Evolutionary conservation across 2,797 vertebrate species (phyloP), one percentile per base, ranked within the genome.

Genomic region (Chromobotia macracanthus): DNA sequence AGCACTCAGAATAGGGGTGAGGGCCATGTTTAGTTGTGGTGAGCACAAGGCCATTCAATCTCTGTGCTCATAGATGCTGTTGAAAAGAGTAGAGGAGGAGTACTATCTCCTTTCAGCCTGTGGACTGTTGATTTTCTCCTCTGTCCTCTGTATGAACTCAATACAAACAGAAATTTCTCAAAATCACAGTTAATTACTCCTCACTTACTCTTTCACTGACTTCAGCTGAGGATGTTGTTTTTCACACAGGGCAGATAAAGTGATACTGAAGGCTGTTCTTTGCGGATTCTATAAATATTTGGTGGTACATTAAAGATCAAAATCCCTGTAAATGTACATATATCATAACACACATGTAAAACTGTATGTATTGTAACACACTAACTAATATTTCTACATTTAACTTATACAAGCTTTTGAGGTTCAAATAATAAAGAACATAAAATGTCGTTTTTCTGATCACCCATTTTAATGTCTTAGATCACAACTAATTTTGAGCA

Each of bases 111-210:
- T 50, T 50, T 51, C 72, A 63, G 10, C 10, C 9, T 63, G 18
- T 53, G 23, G 1, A 61, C 10, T 28, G 44, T 2, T 50, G 12
- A 63, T 50, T 35, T 74, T 7, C 7, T 50, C 19, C 44, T 74
- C n/a, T 38, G 61, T 44, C 13, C 25, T 61, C 58, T 55, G 25
- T 48, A n/a, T 23, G 48, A 31, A 6, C 18, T 61, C 18, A 50
- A 15, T 16, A 61, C 23, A 51, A 69, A 65, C 18, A 38, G 3
- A 38, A 5, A 56, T 3, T 58, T 1, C 4, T 72, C 55, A 31
- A 11, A 73, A 63, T 73, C 12, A 63, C 7, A 51, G 58, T 51
- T 50, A 21, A 61, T 74, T 63, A 16, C 58, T 73, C 0, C 58
- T 51, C 58, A 38, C 25, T 41, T 13, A 38, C 4, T 23, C 21